phyloP scores from a whole-genome alignment of 2,888 invertebrate genomes.

The Coleophora flavipennella region DNA sequence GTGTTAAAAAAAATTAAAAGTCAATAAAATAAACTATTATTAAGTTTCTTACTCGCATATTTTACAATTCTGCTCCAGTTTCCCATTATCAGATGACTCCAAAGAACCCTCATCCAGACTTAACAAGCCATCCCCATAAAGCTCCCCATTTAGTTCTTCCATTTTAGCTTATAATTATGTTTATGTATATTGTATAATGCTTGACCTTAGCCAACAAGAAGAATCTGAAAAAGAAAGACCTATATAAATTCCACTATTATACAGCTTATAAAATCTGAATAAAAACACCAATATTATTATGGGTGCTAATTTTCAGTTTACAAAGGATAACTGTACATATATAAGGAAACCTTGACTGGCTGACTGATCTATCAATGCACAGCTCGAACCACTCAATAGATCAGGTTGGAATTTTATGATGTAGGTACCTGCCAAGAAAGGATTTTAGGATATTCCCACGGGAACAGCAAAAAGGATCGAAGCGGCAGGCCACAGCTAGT shows the following conservation, averaged over 20 bases:
- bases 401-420: too few species aligned
- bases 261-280: neutral
- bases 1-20: too few species aligned
- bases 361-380: too few species aligned
- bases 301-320: slow-evolving; percentile 2
- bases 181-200: slow-evolving; percentile 56
- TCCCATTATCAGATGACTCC: slow-evolving; percentile 62
- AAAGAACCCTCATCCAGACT: slow-evolving; percentile 67
- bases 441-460: too few species aligned
- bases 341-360: too few species aligned
- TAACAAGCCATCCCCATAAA: slow-evolving; percentile 63
- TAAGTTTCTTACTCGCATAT: slow-evolving; percentile 74
- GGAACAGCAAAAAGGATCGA: too few species aligned
- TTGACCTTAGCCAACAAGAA: slow-evolving; percentile 56
- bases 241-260: neutral
- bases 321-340: too few species aligned
- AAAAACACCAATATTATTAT: neutral
- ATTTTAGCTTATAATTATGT: slow-evolving; percentile 71
- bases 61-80: slow-evolving; percentile 75
- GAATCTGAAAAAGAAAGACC: slow-evolving; percentile 39
- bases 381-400: too few species aligned
- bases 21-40: neutral
- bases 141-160: slow-evolving; percentile 73
- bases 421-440: too few species aligned
- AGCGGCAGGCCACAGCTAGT: too few species aligned